phyloP scores from a whole-genome alignment of 2,113 vertebrate genomes.

The Pelvicachromis taeniatus region DNA sequence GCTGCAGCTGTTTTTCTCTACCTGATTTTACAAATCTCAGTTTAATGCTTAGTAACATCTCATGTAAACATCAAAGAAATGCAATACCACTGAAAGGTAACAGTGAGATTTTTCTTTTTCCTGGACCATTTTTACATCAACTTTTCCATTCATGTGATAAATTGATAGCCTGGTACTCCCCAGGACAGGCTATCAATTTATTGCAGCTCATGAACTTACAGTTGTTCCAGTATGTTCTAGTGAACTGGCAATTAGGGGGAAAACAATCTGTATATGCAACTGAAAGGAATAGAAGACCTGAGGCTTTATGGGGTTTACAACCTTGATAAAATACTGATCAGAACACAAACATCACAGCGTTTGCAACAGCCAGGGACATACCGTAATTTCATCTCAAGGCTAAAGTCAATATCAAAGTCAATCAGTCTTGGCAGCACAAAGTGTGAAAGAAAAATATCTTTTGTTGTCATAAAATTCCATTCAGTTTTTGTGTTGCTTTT shows the following conservation, averaged over 20 bases:
- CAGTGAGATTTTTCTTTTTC: background rate
- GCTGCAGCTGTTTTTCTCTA: background rate
- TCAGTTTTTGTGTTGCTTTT: background rate
- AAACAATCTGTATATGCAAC: background rate
- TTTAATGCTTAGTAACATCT: background rate
- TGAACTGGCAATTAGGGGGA: fast-evolving
- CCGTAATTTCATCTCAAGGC: background rate
- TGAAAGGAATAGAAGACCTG: fast-evolving
- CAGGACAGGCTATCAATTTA: background rate
- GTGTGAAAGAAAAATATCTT: background rate
- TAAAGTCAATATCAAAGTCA: background rate
- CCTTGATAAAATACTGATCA: background rate
- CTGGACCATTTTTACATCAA: background rate
- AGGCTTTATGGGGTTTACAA: background rate
- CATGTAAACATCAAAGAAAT: background rate
- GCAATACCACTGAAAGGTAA: background rate
- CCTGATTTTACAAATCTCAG: background rate
- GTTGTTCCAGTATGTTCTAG: background rate
- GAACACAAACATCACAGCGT: background rate
- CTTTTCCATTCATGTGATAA: background rate
- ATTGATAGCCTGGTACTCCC: background rate
- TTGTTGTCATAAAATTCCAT: no score
- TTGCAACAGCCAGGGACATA: fast-evolving
- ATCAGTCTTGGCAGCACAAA: background rate
- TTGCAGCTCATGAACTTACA: background rate